Conservation (phyloP, 2,888 invertebrate genomes). For the Diplazon laetatorius region DNA sequence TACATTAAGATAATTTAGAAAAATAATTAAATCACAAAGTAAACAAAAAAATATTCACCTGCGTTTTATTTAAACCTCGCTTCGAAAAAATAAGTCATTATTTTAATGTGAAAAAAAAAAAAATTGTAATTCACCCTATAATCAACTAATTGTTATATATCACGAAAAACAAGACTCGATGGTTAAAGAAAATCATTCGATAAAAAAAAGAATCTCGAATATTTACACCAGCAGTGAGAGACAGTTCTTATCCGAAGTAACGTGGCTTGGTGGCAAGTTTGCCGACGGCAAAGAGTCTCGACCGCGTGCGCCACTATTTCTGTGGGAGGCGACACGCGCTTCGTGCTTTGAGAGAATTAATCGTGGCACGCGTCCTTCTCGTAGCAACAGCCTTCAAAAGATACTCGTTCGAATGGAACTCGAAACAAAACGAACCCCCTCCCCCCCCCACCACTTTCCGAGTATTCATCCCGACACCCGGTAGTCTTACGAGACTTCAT, state of each 20-base stretch:
- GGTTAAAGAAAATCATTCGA: background rate
- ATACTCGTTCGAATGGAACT: slow-evolving; percentile 15
- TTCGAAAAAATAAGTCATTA: too few species aligned
- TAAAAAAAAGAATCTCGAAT: background rate
- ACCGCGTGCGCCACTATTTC: slow-evolving; percentile 35
- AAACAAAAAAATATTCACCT: too few species aligned
- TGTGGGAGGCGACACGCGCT: slow-evolving; percentile 51
- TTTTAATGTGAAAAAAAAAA: too few species aligned
- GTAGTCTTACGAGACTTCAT: background rate
- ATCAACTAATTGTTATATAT: background rate
- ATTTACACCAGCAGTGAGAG: background rate
- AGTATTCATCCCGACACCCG: background rate
- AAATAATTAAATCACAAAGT: background rate
- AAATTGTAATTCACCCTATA: background rate
- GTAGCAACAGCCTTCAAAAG: slow-evolving; percentile 23
- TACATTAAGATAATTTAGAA: too few species aligned
- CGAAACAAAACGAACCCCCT: slow-evolving; percentile 19
- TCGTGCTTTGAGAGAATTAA: slow-evolving; percentile 40
- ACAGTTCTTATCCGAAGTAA: slow-evolving; percentile 4
- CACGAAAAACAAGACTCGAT: background rate
- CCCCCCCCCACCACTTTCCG: too few species aligned
- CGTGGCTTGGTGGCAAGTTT: slow-evolving; percentile 9
- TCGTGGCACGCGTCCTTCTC: slow-evolving; percentile 49
- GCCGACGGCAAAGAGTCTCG: slow-evolving; percentile 37
- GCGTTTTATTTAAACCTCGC: too few species aligned